Conservation (phyloP, 1,140 invertebrate species). For the Meteorus sp. region DNA sequence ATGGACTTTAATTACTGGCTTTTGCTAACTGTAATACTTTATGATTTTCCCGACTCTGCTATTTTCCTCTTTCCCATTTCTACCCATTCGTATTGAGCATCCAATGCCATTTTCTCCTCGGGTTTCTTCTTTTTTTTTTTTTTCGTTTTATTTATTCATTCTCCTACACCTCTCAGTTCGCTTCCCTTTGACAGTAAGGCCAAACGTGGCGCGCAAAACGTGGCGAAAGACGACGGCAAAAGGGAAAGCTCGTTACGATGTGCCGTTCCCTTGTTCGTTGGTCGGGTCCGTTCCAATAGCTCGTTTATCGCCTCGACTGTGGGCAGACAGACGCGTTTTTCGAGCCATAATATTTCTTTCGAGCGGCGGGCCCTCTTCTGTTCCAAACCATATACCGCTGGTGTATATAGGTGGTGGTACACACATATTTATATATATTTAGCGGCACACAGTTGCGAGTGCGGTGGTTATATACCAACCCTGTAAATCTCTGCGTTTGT, state of each 20-base stretch:
- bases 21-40: no score
- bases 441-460: no score
- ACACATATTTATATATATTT: background rate
- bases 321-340: slow-evolving; percentile 29
- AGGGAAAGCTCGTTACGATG: slow-evolving; percentile 19
- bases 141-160: background rate
- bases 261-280: slow-evolving; percentile 18
- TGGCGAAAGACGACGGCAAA: slow-evolving; percentile 18
- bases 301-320: slow-evolving; percentile 28
- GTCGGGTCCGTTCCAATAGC: slow-evolving; percentile 19
- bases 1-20: no score
- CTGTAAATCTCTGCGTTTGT: slow-evolving; percentile 21
- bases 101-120: no score
- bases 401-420: background rate
- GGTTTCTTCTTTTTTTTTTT: no score
- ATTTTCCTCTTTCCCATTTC: no score
- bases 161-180: background rate
- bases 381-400: background rate
- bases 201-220: slow-evolving; percentile 4
- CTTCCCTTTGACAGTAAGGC: slow-evolving; percentile 8
- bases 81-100: no score
- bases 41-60: no score
- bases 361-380: background rate
- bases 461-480: slow-evolving; percentile 4
- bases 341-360: slow-evolving; percentile 28